These are phyloP conservation scores for Hemicentrotus pulcherrimus DNA, from an alignment of 35 echinoderm and acorn worm species.

Conservation along the genomic window DNA sequence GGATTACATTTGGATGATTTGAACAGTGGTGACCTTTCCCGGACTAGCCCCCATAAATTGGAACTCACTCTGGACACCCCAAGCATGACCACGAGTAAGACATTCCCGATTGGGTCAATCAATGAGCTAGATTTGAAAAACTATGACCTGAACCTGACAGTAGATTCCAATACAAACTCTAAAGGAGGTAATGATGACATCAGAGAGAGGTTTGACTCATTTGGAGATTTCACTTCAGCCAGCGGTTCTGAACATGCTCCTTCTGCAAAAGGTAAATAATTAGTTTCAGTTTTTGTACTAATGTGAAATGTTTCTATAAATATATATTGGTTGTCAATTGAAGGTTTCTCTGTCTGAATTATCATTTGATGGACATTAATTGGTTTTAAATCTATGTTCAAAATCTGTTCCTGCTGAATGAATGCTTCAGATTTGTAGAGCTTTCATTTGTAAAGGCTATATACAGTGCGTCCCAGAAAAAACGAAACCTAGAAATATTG, in stretches of 20 bases:
- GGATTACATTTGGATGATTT: not conserved
- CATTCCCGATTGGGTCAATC: constrained; percentile 30
- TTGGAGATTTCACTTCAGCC: constrained; percentile 38
- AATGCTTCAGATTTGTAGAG: too few species aligned
- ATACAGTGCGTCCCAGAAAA: too few species aligned
- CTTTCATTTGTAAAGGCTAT: too few species aligned
- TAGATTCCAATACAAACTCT: not conserved
- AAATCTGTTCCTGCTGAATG: too few species aligned
- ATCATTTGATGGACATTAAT: too few species aligned
- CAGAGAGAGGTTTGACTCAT: constrained; percentile 11
- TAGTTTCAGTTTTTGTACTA: not conserved
- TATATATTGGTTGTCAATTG: too few species aligned
- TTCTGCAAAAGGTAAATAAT: not conserved
- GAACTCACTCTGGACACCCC: constrained; percentile 42
- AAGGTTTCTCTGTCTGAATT: too few species aligned
- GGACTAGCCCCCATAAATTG: not conserved
- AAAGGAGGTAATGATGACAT: not conserved
- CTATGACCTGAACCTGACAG: constrained; percentile 15
- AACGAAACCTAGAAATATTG: too few species aligned
- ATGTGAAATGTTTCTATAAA: too few species aligned
- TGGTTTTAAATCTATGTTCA: too few species aligned
- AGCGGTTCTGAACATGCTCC: not conserved
- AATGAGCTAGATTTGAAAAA: constrained; percentile 42
- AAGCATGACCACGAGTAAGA: not conserved
- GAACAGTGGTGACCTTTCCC: not conserved